These are phyloP conservation scores for Sinocyclocheilus grahami DNA, from an alignment of 2,113 vertebrate genomes.

Conservation along the genomic window DNA sequence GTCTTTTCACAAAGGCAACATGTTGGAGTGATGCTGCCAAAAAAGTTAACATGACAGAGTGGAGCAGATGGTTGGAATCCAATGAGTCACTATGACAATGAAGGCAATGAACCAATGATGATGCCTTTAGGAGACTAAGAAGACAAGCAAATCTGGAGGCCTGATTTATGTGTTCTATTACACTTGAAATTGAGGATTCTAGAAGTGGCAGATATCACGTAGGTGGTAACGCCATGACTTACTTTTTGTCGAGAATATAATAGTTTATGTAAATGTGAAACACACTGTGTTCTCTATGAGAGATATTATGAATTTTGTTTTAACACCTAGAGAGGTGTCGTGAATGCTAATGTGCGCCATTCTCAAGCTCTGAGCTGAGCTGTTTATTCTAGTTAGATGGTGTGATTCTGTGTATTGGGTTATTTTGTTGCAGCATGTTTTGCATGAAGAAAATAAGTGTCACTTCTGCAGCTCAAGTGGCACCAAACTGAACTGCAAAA, in stretches of 20 bases:
- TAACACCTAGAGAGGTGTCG: constrained; percentile 34
- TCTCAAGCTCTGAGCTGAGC: neutral
- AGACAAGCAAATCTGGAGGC: constrained; percentile 32
- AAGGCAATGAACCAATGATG: constrained; percentile 54
- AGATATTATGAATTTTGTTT: constrained; percentile 46
- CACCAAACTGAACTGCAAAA: neutral
- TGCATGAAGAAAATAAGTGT: neutral
- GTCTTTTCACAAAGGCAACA: constrained; percentile 17
- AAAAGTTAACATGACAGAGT: constrained; percentile 39
- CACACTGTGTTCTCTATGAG: constrained; percentile 24
- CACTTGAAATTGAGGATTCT: constrained; percentile 33
- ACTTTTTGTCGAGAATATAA: constrained; percentile 35
- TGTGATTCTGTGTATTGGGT: neutral
- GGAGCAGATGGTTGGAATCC: constrained; percentile 57
- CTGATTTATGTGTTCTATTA: constrained; percentile 50
- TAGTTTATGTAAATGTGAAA: constrained; percentile 41
- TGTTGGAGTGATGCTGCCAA: constrained; percentile 31
- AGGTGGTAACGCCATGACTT: constrained; percentile 29
- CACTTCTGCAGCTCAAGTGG: neutral
- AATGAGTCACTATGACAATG: constrained; percentile 54
- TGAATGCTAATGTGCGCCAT: constrained; percentile 35
- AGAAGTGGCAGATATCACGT: constrained; percentile 32
- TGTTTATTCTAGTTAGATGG: constrained; percentile 3
- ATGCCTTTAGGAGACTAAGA: constrained; percentile 52
- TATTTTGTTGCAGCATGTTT: constrained; percentile 18